Evolutionary conservation across 2,888 invertebrate genomes (phyloP).

Genomic region (Andricus quercusramuli): DNA sequence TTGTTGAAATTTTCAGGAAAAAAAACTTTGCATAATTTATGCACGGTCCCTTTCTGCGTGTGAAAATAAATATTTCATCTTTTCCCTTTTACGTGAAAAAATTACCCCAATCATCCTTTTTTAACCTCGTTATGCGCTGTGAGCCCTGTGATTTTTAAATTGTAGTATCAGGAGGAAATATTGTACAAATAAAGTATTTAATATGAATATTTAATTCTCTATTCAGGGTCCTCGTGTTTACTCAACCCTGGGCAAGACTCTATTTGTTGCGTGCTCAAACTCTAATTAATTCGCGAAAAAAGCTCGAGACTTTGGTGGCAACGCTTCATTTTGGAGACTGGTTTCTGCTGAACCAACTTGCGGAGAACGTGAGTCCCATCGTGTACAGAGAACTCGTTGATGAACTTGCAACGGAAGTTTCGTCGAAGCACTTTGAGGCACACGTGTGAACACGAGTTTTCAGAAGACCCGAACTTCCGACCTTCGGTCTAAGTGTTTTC

Average conservation of each 20-base stretch:
- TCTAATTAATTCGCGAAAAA: slow-evolving; percentile 80
- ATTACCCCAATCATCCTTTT: too few species aligned
- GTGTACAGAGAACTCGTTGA: slow-evolving; percentile 84
- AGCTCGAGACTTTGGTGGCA: slow-evolving; percentile 80
- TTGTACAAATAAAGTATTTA: neutral
- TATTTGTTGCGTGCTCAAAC: slow-evolving; percentile 83
- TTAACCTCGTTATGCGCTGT: too few species aligned
- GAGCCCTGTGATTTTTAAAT: too few species aligned
- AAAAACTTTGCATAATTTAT: too few species aligned
- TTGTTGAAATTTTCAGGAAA: too few species aligned
- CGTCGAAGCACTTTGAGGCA: slow-evolving; percentile 4
- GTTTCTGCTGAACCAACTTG: slow-evolving; percentile 87
- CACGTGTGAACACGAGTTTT: neutral
- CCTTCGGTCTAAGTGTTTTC: neutral
- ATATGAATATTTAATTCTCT: slow-evolving; percentile 12
- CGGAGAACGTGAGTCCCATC: slow-evolving; percentile 87
- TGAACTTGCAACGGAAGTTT: slow-evolving; percentile 76
- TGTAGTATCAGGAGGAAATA: neutral
- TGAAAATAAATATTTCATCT: too few species aligned
- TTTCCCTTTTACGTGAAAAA: too few species aligned
- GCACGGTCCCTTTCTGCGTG: too few species aligned
- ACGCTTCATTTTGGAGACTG: slow-evolving; percentile 86
- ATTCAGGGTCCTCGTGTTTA: slow-evolving; percentile 79
- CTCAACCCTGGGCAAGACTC: slow-evolving; percentile 81
- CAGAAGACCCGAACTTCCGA: neutral